These are phyloP conservation scores for Plecturocebus donacophilus DNA, from an alignment of 2,113 vertebrate species.

Conservation along the genomic window DNA sequence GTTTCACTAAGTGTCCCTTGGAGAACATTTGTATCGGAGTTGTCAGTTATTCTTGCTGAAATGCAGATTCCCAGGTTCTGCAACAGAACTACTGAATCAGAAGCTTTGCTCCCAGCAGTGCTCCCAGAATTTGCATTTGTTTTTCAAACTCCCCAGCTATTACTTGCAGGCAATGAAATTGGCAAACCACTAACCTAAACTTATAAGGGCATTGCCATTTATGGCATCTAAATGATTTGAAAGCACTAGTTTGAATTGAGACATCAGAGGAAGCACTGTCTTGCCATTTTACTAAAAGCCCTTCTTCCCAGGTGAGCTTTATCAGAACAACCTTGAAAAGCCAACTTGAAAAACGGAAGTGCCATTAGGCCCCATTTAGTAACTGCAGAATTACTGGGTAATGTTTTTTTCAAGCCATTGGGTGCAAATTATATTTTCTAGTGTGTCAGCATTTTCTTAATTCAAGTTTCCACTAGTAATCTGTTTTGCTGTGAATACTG, in stretches of 20 bases:
- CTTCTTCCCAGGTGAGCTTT: constrained; percentile 58
- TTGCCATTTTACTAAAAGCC: constrained; percentile 43
- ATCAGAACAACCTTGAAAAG: constrained; percentile 62
- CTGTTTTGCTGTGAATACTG: constrained; percentile 79
- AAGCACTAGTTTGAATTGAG: constrained; percentile 17
- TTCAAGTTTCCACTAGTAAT: constrained; percentile 83
- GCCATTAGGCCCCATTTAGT: constrained; percentile 61
- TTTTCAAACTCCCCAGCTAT: neutral
- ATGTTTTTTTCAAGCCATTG: constrained; percentile 60
- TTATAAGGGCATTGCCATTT: neutral
- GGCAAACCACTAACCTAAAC: neutral
- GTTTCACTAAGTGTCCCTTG: neutral
- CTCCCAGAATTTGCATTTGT: constrained; percentile 4
- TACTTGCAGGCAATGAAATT: neutral
- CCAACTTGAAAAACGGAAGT: constrained; percentile 59
- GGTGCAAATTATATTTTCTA: constrained; percentile 83
- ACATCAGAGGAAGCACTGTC: neutral
- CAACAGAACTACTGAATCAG: neutral
- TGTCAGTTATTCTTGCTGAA: neutral
- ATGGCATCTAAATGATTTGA: neutral
- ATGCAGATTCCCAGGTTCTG: neutral
- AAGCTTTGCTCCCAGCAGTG: neutral
- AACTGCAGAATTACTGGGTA: constrained; percentile 66
- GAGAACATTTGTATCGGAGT: neutral
- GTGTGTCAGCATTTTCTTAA: constrained; percentile 81